Evolutionary conservation across 1,140 invertebrate species (phyloP).

Genomic region (Formica selysi): DNA sequence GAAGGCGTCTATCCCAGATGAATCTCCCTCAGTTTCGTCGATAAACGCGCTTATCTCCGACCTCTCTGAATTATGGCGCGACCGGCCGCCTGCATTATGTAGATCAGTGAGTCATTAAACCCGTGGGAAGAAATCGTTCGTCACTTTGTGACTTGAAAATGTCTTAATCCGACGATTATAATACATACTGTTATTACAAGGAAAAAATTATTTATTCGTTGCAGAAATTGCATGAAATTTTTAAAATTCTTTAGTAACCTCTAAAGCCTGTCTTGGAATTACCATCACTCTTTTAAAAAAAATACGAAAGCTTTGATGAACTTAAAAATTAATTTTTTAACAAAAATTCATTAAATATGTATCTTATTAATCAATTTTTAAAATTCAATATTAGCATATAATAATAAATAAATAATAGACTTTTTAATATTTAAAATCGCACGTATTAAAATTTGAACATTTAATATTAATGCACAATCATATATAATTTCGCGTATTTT

Average conservation of each 20-base stretch:
- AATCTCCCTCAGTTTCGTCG: conserved; percentile 56
- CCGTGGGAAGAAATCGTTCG: conserved; percentile 60
- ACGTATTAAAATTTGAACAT: conserved; percentile 20
- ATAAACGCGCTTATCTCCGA: conserved; percentile 67
- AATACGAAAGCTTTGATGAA: neutral
- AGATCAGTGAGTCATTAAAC: conserved; percentile 54
- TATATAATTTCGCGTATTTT: neutral
- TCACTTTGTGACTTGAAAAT: conserved; percentile 38
- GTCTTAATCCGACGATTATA: conserved; percentile 55
- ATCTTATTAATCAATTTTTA: neutral
- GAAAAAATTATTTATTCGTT: neutral
- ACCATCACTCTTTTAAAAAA: neutral
- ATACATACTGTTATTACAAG: neutral
- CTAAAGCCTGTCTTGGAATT: neutral
- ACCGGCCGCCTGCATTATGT: conserved; percentile 43
- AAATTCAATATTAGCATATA: neutral
- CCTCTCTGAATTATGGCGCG: conserved; percentile 59
- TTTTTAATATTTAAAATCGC: neutral
- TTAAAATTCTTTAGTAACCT: neutral
- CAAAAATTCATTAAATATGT: neutral
- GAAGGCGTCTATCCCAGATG: conserved; percentile 58
- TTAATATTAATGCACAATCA: conserved; percentile 4
- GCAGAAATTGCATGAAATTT: neutral
- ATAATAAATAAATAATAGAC: neutral
- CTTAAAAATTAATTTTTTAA: neutral